Conservation (phyloP, 1,140 invertebrate species). For the Ips typographus region DNA sequence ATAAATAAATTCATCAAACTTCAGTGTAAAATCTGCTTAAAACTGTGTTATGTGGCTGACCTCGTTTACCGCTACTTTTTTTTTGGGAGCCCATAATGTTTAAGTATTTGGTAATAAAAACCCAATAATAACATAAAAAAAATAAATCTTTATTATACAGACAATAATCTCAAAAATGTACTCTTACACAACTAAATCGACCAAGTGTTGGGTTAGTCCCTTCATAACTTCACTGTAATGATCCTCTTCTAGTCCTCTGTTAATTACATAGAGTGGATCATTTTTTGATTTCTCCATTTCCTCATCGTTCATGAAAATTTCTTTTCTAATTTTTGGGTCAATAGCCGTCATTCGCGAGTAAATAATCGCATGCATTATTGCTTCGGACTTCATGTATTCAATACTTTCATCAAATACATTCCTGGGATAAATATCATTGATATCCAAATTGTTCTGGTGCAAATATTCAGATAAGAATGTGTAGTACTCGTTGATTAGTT, state of each 20-base stretch:
- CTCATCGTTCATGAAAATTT: background rate
- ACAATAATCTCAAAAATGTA: too few relatives aligned
- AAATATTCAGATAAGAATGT: slow-evolving; percentile 11
- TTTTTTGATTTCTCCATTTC: slow-evolving; percentile 8
- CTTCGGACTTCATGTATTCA: slow-evolving; percentile 8
- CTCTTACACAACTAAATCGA: background rate
- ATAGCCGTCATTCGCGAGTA: slow-evolving; percentile 3
- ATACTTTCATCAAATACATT: slow-evolving; percentile 9
- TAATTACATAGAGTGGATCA: slow-evolving; percentile 2
- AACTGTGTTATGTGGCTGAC: too few relatives aligned
- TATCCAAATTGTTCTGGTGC: slow-evolving; percentile 2
- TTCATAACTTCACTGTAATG: slow-evolving; percentile 3
- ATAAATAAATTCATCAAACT: too few relatives aligned
- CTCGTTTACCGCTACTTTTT: too few relatives aligned
- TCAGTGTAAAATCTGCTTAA: too few relatives aligned
- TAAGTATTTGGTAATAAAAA: too few relatives aligned
- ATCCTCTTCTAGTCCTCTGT: slow-evolving; percentile 8
- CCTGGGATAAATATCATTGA: slow-evolving; percentile 17
- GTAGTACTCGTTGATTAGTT: slow-evolving; percentile 23
- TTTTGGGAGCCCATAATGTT: too few relatives aligned
- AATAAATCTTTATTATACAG: too few relatives aligned
- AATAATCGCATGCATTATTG: slow-evolving; percentile 2
- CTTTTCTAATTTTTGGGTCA: background rate
- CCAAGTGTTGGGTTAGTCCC: background rate
- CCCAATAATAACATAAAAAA: too few relatives aligned